Base-by-base conservation (phyloP, 2,797 vertebrate species). In the Champsocephalus gunnari region DNA sequence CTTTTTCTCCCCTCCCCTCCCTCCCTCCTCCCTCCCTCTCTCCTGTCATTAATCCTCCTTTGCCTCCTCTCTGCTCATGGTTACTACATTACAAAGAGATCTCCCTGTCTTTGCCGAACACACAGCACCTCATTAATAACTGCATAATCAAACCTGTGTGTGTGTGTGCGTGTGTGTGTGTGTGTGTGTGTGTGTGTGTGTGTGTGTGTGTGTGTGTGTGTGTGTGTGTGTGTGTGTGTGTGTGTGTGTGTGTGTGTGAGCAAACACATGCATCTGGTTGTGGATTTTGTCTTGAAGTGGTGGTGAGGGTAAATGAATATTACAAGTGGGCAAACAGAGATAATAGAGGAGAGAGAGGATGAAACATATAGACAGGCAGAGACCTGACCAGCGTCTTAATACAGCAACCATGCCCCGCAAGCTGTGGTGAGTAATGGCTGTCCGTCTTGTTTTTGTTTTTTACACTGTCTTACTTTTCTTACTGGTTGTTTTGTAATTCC, bases 71-170 rank as follows among this genome's bases (percentile, higher is more conserved):
- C 71, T 60, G 66, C 83, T 79, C 79, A 49, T 43, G 79, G 75
- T 60, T 57, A 85, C 83, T 80, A 93, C 90, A 94, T 83, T 80
- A 93, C 90, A 94, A 94, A 94, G 90, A 81, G 71, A 85, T 81
- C 81, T 66, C 64, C 65, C 82, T 58, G 45, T 85, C 86, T 88
- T 83, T 77, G 41, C 67, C 19, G n/a, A 56, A 77, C 83, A 75
- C 81, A 88, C 77, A 81, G 32, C 60, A 77, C 48, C 86, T 88
- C 89, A 90, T 94, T 93, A 92, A 91, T 87, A 91, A 48, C 83
- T 56, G 90, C 64, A 94, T 95, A 94, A 95, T 94, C 78, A 91
- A 81, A 73, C 67, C 68, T 62, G 74, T 58, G 79, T 58, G 41
- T 50, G 64, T 34, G 50, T 44, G 59, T 49, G 64, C 28, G 50